Base-by-base conservation (phyloP, 2,113 vertebrate species). In the Triplophysa rosa region DNA sequence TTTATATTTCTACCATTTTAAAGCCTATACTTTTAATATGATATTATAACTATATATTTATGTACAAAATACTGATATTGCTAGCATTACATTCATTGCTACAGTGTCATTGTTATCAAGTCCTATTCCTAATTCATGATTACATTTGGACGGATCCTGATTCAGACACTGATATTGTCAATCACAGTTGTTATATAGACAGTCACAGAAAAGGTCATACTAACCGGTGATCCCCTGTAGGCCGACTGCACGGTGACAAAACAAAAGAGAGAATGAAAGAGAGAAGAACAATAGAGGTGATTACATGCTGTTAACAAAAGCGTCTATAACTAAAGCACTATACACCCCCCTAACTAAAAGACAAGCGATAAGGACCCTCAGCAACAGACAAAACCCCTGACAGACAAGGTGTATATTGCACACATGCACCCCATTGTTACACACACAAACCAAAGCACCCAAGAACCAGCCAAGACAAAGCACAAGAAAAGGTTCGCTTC, bases 171-270 rank as follows among this genome's bases (percentile, higher is more conserved):
- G 70, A 77, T 77, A 77, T 7, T 49, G 74, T 70, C 80, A 77
- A 63, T 61, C 56, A 74, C 1, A 63, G 58, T 19, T 14, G 76
- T 17, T 42, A 9, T 45, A 59, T 16, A 64, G 63, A 58, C 8
- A 58, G n/a, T 26, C 29, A 52, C n/a, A 71, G 19, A 33, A 21
- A 81, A 69, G 67, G 13, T 54, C 86, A 67, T 94, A 99, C 97
- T 94, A 92, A 99, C 97, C 96, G 97, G 97, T 87, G 97, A 98
- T 95, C 97, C 97, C 95, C 97, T 95, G 93, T 95, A 96, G 76
- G 95, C 80, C 85, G 97, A 98, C 97, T 98, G 86, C 63, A 67
- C 72, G 21, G 73, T 42, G 88, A 54, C 67, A 87, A 88, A 89
- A 91, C 90, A 89, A 24, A 87, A 68, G 75, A 83, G 84, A 75